Evolutionary conservation across 2,888 invertebrate species (phyloP), one percentile per base, ranked within the genome.

Genomic region (Yponomeuta cagnagella): DNA sequence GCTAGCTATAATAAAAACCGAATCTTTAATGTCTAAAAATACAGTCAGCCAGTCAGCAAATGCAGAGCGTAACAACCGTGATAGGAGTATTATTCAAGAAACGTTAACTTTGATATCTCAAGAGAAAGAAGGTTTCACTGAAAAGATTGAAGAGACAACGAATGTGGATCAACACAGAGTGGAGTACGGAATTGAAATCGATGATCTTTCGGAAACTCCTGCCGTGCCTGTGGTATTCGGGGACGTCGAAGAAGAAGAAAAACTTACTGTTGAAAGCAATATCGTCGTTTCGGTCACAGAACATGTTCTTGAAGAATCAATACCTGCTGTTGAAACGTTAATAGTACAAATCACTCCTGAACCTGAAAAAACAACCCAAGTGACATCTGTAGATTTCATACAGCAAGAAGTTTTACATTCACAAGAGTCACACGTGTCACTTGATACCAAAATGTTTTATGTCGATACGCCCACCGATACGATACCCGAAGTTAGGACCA

Each of bases 141-240:
- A 65, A 30, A 65, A 5, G 1, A 8, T 43, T 5, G 12, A 65
- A 31, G 65, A 65, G 33, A 5, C 65, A 65, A 33, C 43, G 3
- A 68, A 68, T 33, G 2, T 23, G 37, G n/a, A n/a, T 15, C 37
- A 43, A 67, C n/a, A 37, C 31, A 58, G 52, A 58, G 73, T 64
- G 73, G 73, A n/a, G 74, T 70, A 68, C 66, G 69, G 70, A 63
- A 77, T 79, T 63, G 76, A 81, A 72, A 79, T 81, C 69, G 80
- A 82, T 71, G 83, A 84, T 58, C 73, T 80, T 2, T 75, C 82
- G 73, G 76, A 83, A 37, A 82, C 82, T 33, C 78, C 86, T 74
- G 64, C 30, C 37, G 80, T 87, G 63, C 81, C 86, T 72, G 72
- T 85, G 64, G 84, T 88, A 72, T 89, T 87, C 72, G 85, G 84